Conservation (phyloP, 2,888 invertebrate genomes). For the Lycia hirtaria region DNA sequence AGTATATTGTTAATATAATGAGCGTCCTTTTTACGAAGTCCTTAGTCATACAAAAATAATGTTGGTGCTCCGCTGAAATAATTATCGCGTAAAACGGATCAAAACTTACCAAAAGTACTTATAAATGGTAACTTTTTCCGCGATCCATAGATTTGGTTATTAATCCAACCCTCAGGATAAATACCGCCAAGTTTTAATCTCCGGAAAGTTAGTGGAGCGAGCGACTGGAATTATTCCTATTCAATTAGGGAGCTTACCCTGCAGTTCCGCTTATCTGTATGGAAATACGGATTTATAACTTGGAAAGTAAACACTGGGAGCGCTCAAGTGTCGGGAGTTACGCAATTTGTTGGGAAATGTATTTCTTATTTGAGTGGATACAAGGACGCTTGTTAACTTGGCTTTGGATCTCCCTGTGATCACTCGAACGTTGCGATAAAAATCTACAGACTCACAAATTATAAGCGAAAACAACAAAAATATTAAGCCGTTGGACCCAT, state of each 20-base stretch:
- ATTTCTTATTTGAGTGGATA: background rate
- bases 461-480: no score
- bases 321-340: constrained; percentile 17
- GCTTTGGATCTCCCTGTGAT: no score
- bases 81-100: constrained; percentile 16
- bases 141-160: constrained; percentile 29
- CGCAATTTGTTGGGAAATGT: constrained; percentile 5
- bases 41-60: background rate
- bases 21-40: no score
- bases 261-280: constrained; percentile 41
- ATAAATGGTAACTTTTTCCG: constrained; percentile 24
- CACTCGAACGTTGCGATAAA: no score
- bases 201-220: constrained; percentile 47
- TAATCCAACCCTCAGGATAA: constrained; percentile 22
- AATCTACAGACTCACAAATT: no score
- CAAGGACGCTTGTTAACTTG: background rate
- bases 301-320: constrained; percentile 23
- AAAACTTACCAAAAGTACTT: constrained; percentile 13
- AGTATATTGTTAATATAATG: no score
- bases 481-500: no score
- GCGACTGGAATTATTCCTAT: constrained; percentile 52
- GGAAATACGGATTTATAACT: constrained; percentile 31
- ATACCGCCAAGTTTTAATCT: constrained; percentile 45
- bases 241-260: constrained; percentile 54
- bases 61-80: background rate